Evolutionary conservation across 2,888 invertebrate genomes (phyloP), one percentile per base, ranked within the genome.

Genomic region (Deilephila elpenor): DNA sequence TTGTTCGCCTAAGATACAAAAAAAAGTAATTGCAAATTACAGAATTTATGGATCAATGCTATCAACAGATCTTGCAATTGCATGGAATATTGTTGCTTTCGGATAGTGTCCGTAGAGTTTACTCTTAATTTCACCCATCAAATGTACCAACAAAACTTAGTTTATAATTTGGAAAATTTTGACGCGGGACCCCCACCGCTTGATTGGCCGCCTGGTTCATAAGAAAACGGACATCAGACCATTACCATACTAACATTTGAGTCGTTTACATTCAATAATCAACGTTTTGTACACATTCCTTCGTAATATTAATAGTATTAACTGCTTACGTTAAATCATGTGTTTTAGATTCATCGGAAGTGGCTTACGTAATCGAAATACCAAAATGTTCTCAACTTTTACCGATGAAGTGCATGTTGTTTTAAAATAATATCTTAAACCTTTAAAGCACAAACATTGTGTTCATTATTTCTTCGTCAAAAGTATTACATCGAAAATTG

Each of bases 201-300:
- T 67, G 25, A 67, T 67, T 67, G 51, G 44, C 25, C 67, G 29
- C 29, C 51, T 25, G 1, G 17, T 25, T 67, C 25, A 51, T 67
- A 25, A 25, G 51, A 67, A 67, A 67, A 44, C 44, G 6, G 17
- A 67, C 51, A 51, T 51, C 7, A 51, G 17, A 51, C 62, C 51
- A 67, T 67, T 67, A 67, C 67, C 67, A 67, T 67, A 67, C 20
- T 51, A 51, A 67, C 51, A 51, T 67, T 67, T 37, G 44, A 67
- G 25, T 67, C 20, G 51, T 67, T 67, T 67, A 67, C 25, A 67
- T 67, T 67, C 67, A 67, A 51, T 67, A 67, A 67, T 51, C 67
- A 25, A 51, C 2, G 51, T 67, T 25, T 64, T 25, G 25, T 67
- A 51, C 14, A 64, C 67, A 67, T 67, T 67, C 67, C 25, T 25